Conservation (phyloP, 2,797 vertebrate species). For the Leuciscus waleckii region DNA sequence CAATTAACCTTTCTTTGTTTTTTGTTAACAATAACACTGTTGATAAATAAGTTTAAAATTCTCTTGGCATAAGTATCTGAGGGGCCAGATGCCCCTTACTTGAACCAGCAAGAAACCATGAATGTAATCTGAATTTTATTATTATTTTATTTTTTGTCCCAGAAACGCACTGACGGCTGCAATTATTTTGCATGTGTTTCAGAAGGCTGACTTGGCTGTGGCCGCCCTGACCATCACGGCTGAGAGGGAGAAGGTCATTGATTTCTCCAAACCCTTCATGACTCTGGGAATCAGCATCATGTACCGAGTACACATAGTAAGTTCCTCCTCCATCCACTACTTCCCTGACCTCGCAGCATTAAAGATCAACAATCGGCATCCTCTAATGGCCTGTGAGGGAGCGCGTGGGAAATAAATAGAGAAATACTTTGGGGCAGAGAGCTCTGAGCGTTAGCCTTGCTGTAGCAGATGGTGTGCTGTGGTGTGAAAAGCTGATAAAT, state of each 20-base stretch:
- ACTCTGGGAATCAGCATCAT: slow-evolving; percentile 98
- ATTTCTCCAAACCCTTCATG: slow-evolving; percentile 99
- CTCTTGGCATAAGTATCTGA: neutral
- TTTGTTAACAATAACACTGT: neutral
- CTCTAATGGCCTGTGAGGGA: slow-evolving; percentile 53
- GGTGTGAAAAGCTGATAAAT: slow-evolving; percentile 70
- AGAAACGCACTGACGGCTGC: neutral
- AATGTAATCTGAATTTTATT: neutral
- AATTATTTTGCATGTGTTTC: slow-evolving; percentile 65
- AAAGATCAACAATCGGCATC: slow-evolving; percentile 50
- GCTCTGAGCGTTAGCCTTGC: slow-evolving; percentile 45
- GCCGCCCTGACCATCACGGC: slow-evolving; percentile 97
- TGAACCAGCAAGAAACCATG: too few species aligned
- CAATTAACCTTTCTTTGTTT: neutral
- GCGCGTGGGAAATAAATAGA: slow-evolving; percentile 23
- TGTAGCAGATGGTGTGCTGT: slow-evolving; percentile 67
- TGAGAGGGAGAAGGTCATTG: slow-evolving; percentile 97
- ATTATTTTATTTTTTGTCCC: neutral
- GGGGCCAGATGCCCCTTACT: neutral
- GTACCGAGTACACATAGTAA: slow-evolving; percentile 98
- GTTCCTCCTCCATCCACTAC: slow-evolving; percentile 54
- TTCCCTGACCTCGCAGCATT: neutral
- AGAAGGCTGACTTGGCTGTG: slow-evolving; percentile 98
- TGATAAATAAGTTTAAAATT: neutral
- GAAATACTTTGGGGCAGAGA: slow-evolving; percentile 23